Base-by-base conservation (phyloP, 2,888 invertebrate genomes). In the Lepidonotus clava region DNA sequence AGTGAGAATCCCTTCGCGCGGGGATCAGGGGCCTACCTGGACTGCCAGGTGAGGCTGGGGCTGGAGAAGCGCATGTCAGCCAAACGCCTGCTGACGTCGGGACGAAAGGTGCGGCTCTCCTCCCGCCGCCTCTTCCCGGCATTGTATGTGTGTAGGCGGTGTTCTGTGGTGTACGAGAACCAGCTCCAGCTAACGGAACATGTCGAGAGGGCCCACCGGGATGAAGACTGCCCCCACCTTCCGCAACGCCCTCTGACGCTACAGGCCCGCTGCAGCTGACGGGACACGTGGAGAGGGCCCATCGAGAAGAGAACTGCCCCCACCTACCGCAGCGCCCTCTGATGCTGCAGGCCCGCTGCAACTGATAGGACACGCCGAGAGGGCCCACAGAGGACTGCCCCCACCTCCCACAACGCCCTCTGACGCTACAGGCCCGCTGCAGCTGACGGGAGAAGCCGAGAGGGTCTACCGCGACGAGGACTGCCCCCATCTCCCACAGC, bases 111-210 rank as follows among this genome's bases (percentile, higher is more conserved):
- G 41, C 36, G 41, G 38, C 14, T 80, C 24, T 85, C 71, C 0
- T 71, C 66, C 5, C 67, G 34, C 24, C 28, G 85, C 21, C 85
- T 85, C 21, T 85, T 85, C 71, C 85, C 85, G n/a, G 34, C 41
- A 18, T 41, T 85, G 8, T 85, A 85, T 41, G 11, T 36, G 67
- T 85, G 85, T 32, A 21, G 61, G 32, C 41, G 61, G 67, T 85
- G 85, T 71, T 66, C 24, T 40, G 76, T 67, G 41, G 67, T 71
- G 38, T 85, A 66, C 38, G 85, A 85, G 24, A 66, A 85, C 71
- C 85, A 85, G 46, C 85, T 85, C 5, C 85, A 85, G 46, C 40
- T 85, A 2, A 36, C 36, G n/a, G 66, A 61, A 24, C 84, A 84
- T 24, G 38, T 61, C 4, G 84, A 84, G 14, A 40, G 28, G n/a